Conservation (phyloP, 2,888 invertebrate species). For the Drosophila nr. medialis region DNA sequence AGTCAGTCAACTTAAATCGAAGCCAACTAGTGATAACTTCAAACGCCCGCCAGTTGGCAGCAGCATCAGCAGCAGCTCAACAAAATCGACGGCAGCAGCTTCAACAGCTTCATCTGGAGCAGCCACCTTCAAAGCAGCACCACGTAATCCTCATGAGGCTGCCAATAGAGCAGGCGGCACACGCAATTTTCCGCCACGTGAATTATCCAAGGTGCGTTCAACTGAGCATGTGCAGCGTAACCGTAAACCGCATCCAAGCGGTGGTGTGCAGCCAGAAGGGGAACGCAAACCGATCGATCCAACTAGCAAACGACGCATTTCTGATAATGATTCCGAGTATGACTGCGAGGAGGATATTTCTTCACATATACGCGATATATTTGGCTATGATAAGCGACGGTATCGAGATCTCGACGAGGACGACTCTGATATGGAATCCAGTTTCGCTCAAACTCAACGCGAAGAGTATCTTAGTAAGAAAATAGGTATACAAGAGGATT, state of each 20-base stretch:
- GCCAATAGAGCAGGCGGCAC: slow-evolving; percentile 61
- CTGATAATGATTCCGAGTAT: slow-evolving; percentile 93
- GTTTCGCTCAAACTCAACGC: slow-evolving; percentile 92
- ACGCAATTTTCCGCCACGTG: slow-evolving; percentile 86
- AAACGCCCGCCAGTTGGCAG: slow-evolving; percentile 31
- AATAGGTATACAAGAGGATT: slow-evolving; percentile 94
- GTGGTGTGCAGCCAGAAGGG: not conserved
- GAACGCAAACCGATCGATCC: slow-evolving; percentile 18
- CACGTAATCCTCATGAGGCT: slow-evolving; percentile 58
- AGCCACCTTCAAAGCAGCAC: slow-evolving; percentile 1
- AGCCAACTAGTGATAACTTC: slow-evolving; percentile 45
- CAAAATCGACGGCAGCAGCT: not conserved
- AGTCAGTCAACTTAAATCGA: slow-evolving; percentile 31
- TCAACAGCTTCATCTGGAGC: slow-evolving; percentile 4
- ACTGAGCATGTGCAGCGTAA: slow-evolving; percentile 78
- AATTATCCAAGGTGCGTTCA: slow-evolving; percentile 78
- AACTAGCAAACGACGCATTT: slow-evolving; percentile 85
- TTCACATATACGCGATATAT: slow-evolving; percentile 94
- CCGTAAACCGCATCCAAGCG: slow-evolving; percentile 1
- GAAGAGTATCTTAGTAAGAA: slow-evolving; percentile 95
- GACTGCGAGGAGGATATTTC: slow-evolving; percentile 91
- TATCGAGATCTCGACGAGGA: slow-evolving; percentile 90
- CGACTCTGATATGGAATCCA: slow-evolving; percentile 93
- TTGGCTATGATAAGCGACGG: slow-evolving; percentile 93
- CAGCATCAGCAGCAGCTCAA: not conserved